phyloP scores from a whole-genome alignment of 2,888 invertebrate genomes.

The Apotomis capreana region DNA sequence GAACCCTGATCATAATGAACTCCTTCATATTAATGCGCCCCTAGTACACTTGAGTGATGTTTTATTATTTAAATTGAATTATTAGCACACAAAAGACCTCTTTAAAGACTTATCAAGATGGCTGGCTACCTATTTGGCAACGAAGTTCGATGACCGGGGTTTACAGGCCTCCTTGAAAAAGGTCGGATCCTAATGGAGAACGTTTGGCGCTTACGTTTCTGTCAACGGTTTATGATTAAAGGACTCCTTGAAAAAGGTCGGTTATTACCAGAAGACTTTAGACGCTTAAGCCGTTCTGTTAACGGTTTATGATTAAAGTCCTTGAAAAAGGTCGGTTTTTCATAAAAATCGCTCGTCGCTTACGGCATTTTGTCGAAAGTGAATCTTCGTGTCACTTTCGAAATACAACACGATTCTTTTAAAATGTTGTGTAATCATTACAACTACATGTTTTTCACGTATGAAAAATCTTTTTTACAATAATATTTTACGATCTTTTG shows the following conservation, averaged over 20 bases:
- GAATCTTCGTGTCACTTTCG: too few species aligned
- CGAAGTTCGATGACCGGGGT: background rate
- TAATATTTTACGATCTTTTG: too few species aligned
- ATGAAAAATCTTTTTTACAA: too few species aligned
- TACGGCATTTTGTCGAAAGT: background rate
- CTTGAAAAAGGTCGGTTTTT: background rate
- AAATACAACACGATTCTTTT: too few species aligned
- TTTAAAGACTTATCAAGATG: slow-evolving; percentile 12
- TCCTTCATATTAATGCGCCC: background rate
- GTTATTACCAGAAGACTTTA: background rate
- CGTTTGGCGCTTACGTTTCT: background rate
- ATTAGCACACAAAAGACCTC: slow-evolving; percentile 8
- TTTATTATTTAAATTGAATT: background rate
- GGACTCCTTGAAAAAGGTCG: background rate
- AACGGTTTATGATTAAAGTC: too few species aligned
- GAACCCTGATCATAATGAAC: background rate
- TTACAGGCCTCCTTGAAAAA: background rate
- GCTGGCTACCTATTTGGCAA: slow-evolving; percentile 5
- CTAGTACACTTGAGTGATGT: background rate
- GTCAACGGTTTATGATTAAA: background rate
- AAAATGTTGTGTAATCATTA: too few species aligned
- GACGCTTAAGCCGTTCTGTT: background rate
- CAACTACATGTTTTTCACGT: too few species aligned
- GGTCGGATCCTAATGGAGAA: background rate
- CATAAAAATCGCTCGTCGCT: background rate